Conservation (phyloP, 2,888 invertebrate species). For the Netelia virgata region DNA sequence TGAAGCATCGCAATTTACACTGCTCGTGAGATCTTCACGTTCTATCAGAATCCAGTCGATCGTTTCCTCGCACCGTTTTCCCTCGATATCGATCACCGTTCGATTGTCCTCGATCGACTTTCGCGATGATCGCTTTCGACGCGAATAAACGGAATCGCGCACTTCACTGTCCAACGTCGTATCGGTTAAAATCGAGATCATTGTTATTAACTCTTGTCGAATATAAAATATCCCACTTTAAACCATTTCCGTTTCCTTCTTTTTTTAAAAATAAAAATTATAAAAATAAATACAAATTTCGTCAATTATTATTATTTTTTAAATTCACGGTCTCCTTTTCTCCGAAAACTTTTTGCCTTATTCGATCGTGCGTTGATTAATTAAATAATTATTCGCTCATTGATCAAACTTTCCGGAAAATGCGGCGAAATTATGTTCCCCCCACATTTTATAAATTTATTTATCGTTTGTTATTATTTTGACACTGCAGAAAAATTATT, state of each 20-base stretch:
- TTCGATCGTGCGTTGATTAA: slow-evolving; percentile 16
- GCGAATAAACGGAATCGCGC: slow-evolving; percentile 55
- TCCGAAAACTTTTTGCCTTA: neutral
- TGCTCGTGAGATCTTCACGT: slow-evolving; percentile 60
- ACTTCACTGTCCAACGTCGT: slow-evolving; percentile 60
- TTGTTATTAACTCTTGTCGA: neutral
- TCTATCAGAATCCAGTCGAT: slow-evolving; percentile 53
- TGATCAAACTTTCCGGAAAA: neutral
- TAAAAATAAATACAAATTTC: too few relatives aligned
- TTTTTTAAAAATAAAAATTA: too few relatives aligned
- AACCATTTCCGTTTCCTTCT: too few relatives aligned
- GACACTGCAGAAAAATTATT: slow-evolving; percentile 18
- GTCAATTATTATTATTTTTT: too few relatives aligned
- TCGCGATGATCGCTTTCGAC: slow-evolving; percentile 52
- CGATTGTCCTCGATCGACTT: slow-evolving; percentile 3
- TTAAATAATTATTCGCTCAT: neutral
- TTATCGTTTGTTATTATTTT: slow-evolving; percentile 25
- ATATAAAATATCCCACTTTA: neutral
- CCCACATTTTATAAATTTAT: neutral
- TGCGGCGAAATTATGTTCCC: slow-evolving; percentile 8
- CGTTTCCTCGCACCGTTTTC: slow-evolving; percentile 11
- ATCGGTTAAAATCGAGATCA: slow-evolving; percentile 69
- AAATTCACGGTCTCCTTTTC: too few relatives aligned
- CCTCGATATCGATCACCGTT: slow-evolving; percentile 35
- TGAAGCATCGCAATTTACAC: slow-evolving; percentile 45